phyloP scores from a whole-genome alignment of 1,140 invertebrate species.

The Scaptomyza hsui region DNA sequence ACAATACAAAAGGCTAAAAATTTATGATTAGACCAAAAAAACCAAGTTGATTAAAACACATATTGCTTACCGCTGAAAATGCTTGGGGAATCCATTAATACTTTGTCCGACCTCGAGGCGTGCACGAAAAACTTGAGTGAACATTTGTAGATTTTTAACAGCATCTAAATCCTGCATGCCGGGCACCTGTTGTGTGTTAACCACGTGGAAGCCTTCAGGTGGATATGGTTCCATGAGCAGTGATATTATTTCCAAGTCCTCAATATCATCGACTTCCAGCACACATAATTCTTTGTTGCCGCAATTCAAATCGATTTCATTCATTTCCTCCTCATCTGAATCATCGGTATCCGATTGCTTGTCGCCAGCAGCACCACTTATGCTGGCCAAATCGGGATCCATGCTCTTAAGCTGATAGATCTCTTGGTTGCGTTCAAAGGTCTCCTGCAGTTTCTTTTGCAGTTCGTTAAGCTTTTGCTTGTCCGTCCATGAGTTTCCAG shows the following conservation, averaged over 20 bases:
- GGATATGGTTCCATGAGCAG: slow-evolving; percentile 91
- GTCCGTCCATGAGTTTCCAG: slow-evolving; percentile 87
- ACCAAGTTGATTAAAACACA: neutral
- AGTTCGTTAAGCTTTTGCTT: slow-evolving; percentile 87
- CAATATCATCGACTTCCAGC: slow-evolving; percentile 94
- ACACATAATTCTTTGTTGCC: slow-evolving; percentile 94
- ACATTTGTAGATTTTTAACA: slow-evolving; percentile 93
- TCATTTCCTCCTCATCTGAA: slow-evolving; percentile 90
- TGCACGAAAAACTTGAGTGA: slow-evolving; percentile 92
- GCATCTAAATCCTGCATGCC: slow-evolving; percentile 88
- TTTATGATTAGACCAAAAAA: neutral
- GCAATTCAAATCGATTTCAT: slow-evolving; percentile 90
- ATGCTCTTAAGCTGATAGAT: slow-evolving; percentile 87
- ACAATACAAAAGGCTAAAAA: too few species aligned
- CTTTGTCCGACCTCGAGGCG: slow-evolving; percentile 87
- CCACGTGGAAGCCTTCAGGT: slow-evolving; percentile 92
- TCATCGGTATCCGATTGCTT: slow-evolving; percentile 87
- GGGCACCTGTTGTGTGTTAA: slow-evolving; percentile 92
- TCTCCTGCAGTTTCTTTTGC: slow-evolving; percentile 88
- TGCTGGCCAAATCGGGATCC: slow-evolving; percentile 64
- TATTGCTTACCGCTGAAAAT: slow-evolving; percentile 83
- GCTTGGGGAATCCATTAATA: slow-evolving; percentile 87
- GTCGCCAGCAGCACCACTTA: slow-evolving; percentile 29
- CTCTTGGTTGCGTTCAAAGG: slow-evolving; percentile 88
- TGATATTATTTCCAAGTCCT: slow-evolving; percentile 92